Evolutionary conservation across 2,888 invertebrate genomes (phyloP).

Genomic region (Rhamnusium bicolor): DNA sequence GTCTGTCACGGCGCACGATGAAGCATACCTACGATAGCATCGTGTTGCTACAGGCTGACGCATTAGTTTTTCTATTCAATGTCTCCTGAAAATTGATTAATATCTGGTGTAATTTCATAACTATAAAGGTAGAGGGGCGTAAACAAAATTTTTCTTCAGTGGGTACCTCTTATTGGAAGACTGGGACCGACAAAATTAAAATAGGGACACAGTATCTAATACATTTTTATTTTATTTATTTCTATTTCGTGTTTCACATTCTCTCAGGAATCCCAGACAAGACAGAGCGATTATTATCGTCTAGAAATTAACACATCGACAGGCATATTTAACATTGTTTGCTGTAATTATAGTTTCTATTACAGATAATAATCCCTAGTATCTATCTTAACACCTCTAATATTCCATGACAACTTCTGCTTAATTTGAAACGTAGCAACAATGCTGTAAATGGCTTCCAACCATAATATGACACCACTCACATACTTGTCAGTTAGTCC

Average conservation of each 20-base stretch:
- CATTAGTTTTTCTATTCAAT: too few species aligned
- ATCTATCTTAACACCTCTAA: not conserved
- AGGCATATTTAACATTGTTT: not conserved
- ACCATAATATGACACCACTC: not conserved
- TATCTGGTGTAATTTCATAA: too few species aligned
- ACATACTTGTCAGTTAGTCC: not conserved
- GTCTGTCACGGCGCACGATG: slow-evolving; percentile 44
- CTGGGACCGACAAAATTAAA: too few species aligned
- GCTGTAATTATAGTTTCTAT: not conserved
- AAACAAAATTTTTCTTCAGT: too few species aligned
- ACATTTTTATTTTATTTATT: too few species aligned
- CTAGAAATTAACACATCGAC: not conserved
- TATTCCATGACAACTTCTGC: not conserved
- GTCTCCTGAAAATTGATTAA: too few species aligned
- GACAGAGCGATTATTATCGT: not conserved
- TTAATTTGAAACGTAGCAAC: not conserved
- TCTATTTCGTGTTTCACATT: not conserved
- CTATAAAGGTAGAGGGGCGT: too few species aligned
- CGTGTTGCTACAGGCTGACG: too few species aligned
- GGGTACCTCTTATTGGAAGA: too few species aligned
- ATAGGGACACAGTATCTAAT: too few species aligned
- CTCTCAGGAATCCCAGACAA: not conserved
- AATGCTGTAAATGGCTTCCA: not conserved
- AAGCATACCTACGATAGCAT: not conserved
- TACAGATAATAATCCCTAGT: not conserved